A percentile compares a stretch with the other conserved stretches of the same genome.
Conservation (phyloP, 2,888 invertebrate species). For the Nipponacmea schrenckii region DNA sequence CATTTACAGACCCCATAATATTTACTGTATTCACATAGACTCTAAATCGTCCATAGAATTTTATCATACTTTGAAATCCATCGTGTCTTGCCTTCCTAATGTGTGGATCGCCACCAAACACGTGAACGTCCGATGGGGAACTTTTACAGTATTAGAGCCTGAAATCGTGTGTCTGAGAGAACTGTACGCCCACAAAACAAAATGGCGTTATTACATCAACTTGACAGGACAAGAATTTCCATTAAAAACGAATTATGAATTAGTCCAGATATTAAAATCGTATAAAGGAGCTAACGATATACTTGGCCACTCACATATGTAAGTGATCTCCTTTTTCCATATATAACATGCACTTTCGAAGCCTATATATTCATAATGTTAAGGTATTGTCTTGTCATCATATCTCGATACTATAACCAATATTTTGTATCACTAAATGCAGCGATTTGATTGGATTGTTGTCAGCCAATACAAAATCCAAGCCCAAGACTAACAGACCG, state of each 20-base stretch:
- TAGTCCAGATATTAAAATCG: constrained; percentile 53
- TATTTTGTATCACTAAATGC: too few species aligned
- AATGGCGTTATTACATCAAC: constrained; percentile 64
- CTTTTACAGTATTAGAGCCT: constrained; percentile 50
- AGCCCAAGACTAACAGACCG: too few species aligned
- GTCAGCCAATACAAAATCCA: too few species aligned
- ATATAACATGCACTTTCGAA: too few species aligned
- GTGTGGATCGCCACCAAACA: constrained; percentile 42
- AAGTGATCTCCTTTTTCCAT: not conserved
- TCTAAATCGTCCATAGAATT: constrained; percentile 30
- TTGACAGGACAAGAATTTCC: constrained; percentile 63
- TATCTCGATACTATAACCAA: too few species aligned
- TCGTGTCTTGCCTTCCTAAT: constrained; percentile 48
- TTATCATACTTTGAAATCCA: constrained; percentile 26
- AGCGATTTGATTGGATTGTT: too few species aligned
- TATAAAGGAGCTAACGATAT: constrained; percentile 59
- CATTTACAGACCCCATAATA: constrained; percentile 57
- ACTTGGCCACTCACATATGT: constrained; percentile 42
- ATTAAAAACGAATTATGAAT: constrained; percentile 56
- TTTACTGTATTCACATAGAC: constrained; percentile 58
- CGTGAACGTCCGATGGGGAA: constrained; percentile 52
- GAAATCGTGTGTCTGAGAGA: constrained; percentile 54
- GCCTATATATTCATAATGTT: too few species aligned
- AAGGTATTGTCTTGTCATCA: too few species aligned
- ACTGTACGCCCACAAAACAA: constrained; percentile 34